Base-by-base conservation (phyloP, 2,888 invertebrate genomes). In the Macroteleia sp. region DNA sequence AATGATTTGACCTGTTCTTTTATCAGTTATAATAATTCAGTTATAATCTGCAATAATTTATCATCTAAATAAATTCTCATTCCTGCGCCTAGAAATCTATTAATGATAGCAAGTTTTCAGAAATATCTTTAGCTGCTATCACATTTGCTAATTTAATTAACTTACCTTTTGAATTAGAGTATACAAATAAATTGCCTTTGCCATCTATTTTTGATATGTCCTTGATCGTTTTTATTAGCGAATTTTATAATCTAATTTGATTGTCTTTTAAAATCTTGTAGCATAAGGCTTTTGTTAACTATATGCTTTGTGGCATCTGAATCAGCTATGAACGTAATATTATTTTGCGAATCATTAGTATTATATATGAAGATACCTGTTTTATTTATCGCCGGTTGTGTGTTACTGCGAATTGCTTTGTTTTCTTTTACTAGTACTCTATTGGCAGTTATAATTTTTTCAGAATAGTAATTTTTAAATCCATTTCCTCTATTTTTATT, bases 71-170 rank as follows among this genome's bases (percentile, higher is more conserved):
- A 46, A 46, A 61, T 57, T 8, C 32, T 25, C 19, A 42, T 20
- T 20, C 32, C 54, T n/a, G 54, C 54, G 10, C 80, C 78, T 32
- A 50, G 80, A 39, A 82, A 69, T 39, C 56, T 75, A 59, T 57
- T 3, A 82, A 41, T 5, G 82, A 83, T 25, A 83, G 44, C 10
- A 83, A 36, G 52, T 84, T 84, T 9, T 83, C 78, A 17, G 82
- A 82, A 6, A 79, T 50, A 69, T 80, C 73, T 54, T 62, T 64
- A 1, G 81, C 80, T 25, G 70, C 80, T 19, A 81, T 78, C 10
- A 83, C 82, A 32, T 81, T 73, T 28, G 71, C 66, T 22, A 82
- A 46, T 34, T 73, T 80, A n/a, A n/a, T n/a, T n/a, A n/a, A 16
- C 28, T 46, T 79, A n/a, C 36, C 44, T 16, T 71, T 44, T 19